These are phyloP conservation scores for Myotis brandtii DNA, from an alignment of 2,113 vertebrate genomes.

Conservation along the genomic window DNA sequence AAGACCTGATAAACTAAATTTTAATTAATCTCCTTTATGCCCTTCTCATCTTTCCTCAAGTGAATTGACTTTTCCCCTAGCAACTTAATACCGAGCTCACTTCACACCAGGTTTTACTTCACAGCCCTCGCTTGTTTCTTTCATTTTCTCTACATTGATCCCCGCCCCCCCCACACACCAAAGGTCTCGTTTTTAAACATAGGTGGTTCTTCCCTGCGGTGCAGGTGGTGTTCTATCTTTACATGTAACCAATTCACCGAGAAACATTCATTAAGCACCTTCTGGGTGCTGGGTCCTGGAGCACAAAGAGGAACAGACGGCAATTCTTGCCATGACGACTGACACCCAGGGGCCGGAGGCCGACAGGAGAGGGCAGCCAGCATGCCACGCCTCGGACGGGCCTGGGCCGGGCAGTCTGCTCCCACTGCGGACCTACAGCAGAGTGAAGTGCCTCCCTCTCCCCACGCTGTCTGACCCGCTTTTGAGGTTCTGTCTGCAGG, in stretches of 20 bases:
- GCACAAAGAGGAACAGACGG: neutral
- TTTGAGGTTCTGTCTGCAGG: neutral
- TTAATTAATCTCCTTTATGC: conserved; percentile 80
- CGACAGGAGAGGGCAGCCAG: no score
- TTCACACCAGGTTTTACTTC: conserved; percentile 53
- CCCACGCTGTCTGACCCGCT: neutral
- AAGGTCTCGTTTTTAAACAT: neutral
- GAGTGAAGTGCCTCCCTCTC: neutral
- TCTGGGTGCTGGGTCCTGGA: neutral
- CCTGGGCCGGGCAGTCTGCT: no score
- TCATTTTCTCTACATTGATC: neutral
- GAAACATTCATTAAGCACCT: neutral
- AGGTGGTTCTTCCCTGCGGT: conserved; percentile 3
- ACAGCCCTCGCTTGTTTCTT: neutral
- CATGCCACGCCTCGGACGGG: neutral
- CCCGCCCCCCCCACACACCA: fast-evolving
- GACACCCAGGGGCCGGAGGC: neutral
- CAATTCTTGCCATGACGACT: neutral
- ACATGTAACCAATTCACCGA: neutral
- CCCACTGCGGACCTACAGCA: no score
- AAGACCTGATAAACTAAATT: conserved; percentile 81
- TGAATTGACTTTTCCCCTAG: conserved; percentile 76
- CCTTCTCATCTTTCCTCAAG: conserved; percentile 74
- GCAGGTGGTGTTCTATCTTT: neutral
- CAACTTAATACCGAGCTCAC: conserved; percentile 71